Base-by-base conservation (phyloP, 1,140 invertebrate genomes). In the Caerostris darwini region DNA sequence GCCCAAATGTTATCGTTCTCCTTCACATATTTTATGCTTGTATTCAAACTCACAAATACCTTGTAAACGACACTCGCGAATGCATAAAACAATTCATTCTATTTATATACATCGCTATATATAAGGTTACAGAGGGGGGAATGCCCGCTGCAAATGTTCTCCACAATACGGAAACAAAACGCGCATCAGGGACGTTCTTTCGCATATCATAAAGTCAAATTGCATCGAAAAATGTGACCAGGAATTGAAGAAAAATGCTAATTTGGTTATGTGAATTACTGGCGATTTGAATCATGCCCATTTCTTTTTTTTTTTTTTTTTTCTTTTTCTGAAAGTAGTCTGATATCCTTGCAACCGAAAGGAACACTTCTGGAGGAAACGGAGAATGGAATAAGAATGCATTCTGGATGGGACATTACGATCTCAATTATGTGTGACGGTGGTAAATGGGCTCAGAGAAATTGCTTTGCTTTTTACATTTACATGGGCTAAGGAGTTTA, bases 181-280 rank as follows among this genome's bases (percentile, higher is more conserved):
- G 54, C 54, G 19, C 67, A 71, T 59, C 17, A 91, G 19, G 54
- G n/a, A 71, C 50, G 7, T 57, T 64, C 34, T 67, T 90, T 58
- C 54, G 56, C 90, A 82, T 34, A 34, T 91, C 90, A 91, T 91
- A 91, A 91, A 91, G 90, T 91, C 90, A 91, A 91, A 91, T 91
- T 81, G 90, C 57, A 17, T 59, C n/a, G 90, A 82, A 91, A 90
- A 90, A 90, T 90, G 67, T 56, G 64, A 6, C 6, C 53, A 53
- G 5, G 53, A 91, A 91, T 91, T 14, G 90, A 58, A 53, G 34
- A 61, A 82, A 91, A 91, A 91, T 91, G 90, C 90, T 91, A 91
- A 91, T 82, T 82, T 34, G 53, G 64, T 77, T 90, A 54, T 53
- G 88, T 77, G 67, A 34, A 34, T 34, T 34, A 2, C 34, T 34